These are phyloP conservation scores for Mirza zaza DNA, from an alignment of 2,113 vertebrate genomes.

Conservation along the genomic window DNA sequence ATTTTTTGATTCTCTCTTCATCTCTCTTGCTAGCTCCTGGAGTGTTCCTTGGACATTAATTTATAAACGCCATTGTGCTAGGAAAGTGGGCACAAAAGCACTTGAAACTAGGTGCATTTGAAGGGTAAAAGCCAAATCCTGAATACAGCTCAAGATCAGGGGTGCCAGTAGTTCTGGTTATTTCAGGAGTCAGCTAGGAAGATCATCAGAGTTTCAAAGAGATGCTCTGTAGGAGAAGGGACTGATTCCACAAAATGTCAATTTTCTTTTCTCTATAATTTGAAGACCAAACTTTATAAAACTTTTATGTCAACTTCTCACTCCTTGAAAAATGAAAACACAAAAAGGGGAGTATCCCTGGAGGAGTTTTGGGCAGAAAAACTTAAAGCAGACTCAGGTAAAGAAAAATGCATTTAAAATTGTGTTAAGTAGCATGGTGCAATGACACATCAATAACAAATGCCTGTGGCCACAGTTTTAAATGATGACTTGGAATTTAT, in stretches of 20 bases:
- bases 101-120: neutral
- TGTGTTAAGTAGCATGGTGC: slow-evolving; percentile 5
- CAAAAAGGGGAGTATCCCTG: slow-evolving; percentile 19
- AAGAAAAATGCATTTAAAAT: slow-evolving; percentile 56
- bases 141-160: neutral
- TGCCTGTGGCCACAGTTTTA: slow-evolving; percentile 41
- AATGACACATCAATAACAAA: slow-evolving; percentile 69
- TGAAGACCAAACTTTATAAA: slow-evolving; percentile 34
- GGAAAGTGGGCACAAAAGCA: neutral
- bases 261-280: slow-evolving; percentile 41
- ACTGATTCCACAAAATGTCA: neutral
- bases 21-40: neutral
- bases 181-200: neutral
- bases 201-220: neutral
- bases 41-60: neutral
- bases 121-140: neutral
- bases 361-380: slow-evolving; percentile 61
- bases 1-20: neutral
- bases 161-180: neutral
- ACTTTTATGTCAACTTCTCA: slow-evolving; percentile 51
- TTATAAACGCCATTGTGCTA: neutral
- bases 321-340: slow-evolving; percentile 71
- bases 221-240: neutral
- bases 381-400: slow-evolving; percentile 59
- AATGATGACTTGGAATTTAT: slow-evolving; percentile 63